A percentile compares a stretch with the other conserved stretches of the same genome.
phyloP scores from a whole-genome alignment of 2,797 vertebrate genomes.

The Pampus argenteus region DNA sequence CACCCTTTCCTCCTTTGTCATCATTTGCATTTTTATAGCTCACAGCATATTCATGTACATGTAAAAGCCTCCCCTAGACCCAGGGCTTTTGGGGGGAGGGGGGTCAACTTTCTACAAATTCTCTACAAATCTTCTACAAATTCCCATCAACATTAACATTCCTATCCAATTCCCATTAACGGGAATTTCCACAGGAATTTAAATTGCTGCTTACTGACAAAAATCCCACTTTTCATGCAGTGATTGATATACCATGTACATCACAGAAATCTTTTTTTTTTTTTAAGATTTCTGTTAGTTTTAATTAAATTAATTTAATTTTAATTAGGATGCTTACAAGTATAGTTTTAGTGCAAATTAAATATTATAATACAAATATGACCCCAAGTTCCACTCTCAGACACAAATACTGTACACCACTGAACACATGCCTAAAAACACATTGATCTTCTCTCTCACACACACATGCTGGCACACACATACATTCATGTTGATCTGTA shows the following conservation, averaged over 20 bases:
- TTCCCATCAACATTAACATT: too few species aligned
- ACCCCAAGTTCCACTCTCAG: neutral
- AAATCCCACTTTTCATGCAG: too few species aligned
- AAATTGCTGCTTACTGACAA: too few species aligned
- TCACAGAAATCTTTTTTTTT: too few species aligned
- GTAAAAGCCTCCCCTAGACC: slow-evolving; percentile 6
- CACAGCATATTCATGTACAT: slow-evolving; percentile 1
- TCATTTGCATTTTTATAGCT: slow-evolving; percentile 18
- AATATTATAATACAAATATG: neutral
- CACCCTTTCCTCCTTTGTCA: neutral
- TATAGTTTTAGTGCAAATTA: neutral
- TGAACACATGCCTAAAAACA: neutral
- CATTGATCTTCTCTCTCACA: neutral
- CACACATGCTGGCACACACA: neutral
- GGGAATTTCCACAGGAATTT: too few species aligned
- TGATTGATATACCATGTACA: too few species aligned
- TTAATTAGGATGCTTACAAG: too few species aligned
- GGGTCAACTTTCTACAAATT: neutral
- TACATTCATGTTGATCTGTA: slow-evolving; percentile 34
- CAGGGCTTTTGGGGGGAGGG: neutral
- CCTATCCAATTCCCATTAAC: too few species aligned
- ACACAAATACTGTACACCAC: neutral
- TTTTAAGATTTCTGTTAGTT: too few species aligned
- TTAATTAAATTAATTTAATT: too few species aligned
- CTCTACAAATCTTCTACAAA: neutral